Conservation (phyloP, 1,140 invertebrate genomes). For the Aradophagus sp. region DNA sequence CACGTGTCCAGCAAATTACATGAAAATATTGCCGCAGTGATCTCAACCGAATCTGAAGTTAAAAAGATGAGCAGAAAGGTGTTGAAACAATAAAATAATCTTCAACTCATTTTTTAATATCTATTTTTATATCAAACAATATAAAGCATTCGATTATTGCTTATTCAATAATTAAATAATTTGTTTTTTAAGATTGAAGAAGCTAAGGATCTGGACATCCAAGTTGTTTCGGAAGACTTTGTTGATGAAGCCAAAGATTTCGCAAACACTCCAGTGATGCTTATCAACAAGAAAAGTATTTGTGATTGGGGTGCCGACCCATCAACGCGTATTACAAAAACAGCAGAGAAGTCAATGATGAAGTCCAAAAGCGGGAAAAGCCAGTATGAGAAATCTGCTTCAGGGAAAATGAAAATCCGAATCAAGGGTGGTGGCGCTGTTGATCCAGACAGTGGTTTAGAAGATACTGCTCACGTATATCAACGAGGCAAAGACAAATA, state of each 20-base stretch:
- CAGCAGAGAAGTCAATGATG: conserved; percentile 51
- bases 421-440: conserved; percentile 91
- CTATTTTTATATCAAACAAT: no score
- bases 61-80: conserved; percentile 78
- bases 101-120: no score
- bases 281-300: conserved; percentile 83
- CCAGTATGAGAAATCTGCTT: conserved; percentile 78
- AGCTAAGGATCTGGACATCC: conserved; percentile 82
- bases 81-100: no score
- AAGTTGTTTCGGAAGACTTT: conserved; percentile 87
- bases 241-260: conserved; percentile 81
- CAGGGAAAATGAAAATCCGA: conserved; percentile 83
- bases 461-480: conserved; percentile 88
- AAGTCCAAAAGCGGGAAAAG: conserved; percentile 78
- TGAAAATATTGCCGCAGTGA: conserved; percentile 82
- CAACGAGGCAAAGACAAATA: conserved; percentile 79
- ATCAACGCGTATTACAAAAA: conserved; percentile 74
- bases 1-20: conserved; percentile 80
- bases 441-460: conserved; percentile 91
- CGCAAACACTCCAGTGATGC: conserved; percentile 75
- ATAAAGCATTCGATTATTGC: no score
- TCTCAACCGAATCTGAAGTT: conserved; percentile 83
- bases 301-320: conserved; percentile 89
- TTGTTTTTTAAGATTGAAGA: conserved; percentile 76
- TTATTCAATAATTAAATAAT: no score